A percentile compares a stretch with the other conserved stretches of the same genome.
These are phyloP conservation scores for Notolabrus celidotus DNA, from an alignment of 2,797 vertebrate genomes.

Conservation along the genomic window DNA sequence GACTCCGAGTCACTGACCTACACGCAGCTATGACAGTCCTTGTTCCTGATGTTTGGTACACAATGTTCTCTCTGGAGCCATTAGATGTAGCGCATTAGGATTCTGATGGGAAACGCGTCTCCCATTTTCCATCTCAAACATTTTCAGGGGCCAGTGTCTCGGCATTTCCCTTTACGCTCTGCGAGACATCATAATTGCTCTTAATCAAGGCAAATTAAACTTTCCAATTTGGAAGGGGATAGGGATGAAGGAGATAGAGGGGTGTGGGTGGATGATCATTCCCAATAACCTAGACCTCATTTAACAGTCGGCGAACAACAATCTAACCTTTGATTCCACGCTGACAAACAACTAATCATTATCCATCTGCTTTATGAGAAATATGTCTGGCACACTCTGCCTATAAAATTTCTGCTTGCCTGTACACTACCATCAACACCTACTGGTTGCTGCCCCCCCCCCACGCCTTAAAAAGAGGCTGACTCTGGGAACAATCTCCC, in stretches of 20 bases:
- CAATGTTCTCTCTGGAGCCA: constrained; percentile 72
- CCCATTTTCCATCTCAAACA: constrained; percentile 82
- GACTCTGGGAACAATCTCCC: constrained; percentile 64
- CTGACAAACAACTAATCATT: constrained; percentile 87
- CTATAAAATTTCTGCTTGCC: constrained; percentile 75
- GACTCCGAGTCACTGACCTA: constrained; percentile 66
- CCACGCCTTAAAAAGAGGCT: constrained; percentile 13
- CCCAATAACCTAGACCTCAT: constrained; percentile 85
- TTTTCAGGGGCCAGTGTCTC: constrained; percentile 80
- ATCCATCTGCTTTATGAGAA: constrained; percentile 87
- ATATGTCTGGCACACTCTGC: constrained; percentile 69
- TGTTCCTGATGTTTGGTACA: constrained; percentile 67
- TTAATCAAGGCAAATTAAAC: constrained; percentile 88
- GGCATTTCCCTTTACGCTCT: constrained; percentile 83
- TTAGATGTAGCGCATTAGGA: constrained; percentile 79
- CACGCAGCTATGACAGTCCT: constrained; percentile 60
- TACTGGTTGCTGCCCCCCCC: constrained; percentile 28
- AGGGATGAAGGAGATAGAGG: constrained; percentile 67
- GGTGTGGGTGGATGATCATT: constrained; percentile 78
- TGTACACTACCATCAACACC: constrained; percentile 40
- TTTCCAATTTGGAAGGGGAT: constrained; percentile 81
- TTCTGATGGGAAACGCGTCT: constrained; percentile 77
- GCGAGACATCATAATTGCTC: constrained; percentile 85
- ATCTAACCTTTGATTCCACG: constrained; percentile 85
- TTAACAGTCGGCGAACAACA: constrained; percentile 85